Evolutionary conservation across 1,140 invertebrate species (phyloP).

Genomic region (Apis cerana): DNA sequence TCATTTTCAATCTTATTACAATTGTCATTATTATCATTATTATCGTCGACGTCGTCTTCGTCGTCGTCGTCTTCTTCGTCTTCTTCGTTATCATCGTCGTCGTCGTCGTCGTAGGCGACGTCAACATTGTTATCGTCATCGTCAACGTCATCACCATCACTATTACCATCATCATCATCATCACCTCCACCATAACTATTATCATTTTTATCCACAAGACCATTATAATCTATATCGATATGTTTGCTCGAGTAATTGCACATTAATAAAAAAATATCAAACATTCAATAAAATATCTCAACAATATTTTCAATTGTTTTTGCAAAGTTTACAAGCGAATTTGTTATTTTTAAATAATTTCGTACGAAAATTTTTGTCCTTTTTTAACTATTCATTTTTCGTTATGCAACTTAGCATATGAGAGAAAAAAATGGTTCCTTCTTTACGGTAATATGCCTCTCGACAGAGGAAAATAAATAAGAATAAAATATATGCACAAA

Average conservation of each 20-base stretch:
- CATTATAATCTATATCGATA: slow-evolving; percentile 50
- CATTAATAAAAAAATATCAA: slow-evolving; percentile 42
- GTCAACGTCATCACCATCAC: slow-evolving; percentile 36
- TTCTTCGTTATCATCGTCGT: slow-evolving; percentile 14
- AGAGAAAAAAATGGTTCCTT: slow-evolving; percentile 43
- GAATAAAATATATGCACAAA: slow-evolving; percentile 30
- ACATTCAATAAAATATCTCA: slow-evolving; percentile 47
- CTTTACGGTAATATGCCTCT: slow-evolving; percentile 2
- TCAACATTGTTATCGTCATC: slow-evolving; percentile 58
- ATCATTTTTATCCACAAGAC: slow-evolving; percentile 48
- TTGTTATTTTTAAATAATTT: slow-evolving; percentile 71
- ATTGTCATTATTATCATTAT: slow-evolving; percentile 37
- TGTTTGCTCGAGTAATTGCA: slow-evolving; percentile 57
- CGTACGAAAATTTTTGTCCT: slow-evolving; percentile 73
- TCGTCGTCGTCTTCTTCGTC: slow-evolving; percentile 28
- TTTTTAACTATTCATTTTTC: slow-evolving; percentile 67
- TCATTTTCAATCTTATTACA: slow-evolving; percentile 49
- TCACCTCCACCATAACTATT: slow-evolving; percentile 33
- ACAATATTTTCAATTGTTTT: slow-evolving; percentile 51
- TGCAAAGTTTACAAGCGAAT: slow-evolving; percentile 64
- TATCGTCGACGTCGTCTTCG: slow-evolving; percentile 34
- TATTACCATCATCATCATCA: slow-evolving; percentile 40
- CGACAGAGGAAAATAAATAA: slow-evolving; percentile 29
- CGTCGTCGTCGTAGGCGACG: slow-evolving; percentile 20
- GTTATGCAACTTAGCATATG: slow-evolving; percentile 36